Percentiles rank a stretch among this genome's conserved stretches.
Evolutionary conservation across 2,113 vertebrate species (phyloP).

Genomic region (Paradoxurus hermaphroditus): DNA sequence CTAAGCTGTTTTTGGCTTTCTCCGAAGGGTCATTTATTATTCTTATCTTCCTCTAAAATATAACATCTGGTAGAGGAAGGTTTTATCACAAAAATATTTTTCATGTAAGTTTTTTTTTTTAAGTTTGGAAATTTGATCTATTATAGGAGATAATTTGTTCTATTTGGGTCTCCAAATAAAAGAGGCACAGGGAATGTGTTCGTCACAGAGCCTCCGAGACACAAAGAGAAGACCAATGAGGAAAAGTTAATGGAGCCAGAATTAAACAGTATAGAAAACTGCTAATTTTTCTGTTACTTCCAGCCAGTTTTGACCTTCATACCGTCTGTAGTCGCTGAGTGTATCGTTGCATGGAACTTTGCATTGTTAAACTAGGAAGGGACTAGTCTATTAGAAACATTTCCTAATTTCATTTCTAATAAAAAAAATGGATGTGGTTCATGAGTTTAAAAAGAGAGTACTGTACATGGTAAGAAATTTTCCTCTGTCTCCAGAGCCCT

Average conservation of each 20-base stretch:
- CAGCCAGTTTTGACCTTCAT: neutral
- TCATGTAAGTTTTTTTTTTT: neutral
- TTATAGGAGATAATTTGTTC: neutral
- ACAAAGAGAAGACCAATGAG: neutral
- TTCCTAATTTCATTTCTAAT: neutral
- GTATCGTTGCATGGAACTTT: neutral
- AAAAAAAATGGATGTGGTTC: neutral
- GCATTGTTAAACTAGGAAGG: neutral
- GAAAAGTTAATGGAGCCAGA: neutral
- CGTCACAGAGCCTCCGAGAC: neutral
- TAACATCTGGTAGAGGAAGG: neutral
- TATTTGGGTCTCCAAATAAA: neutral
- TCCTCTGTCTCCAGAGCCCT: neutral
- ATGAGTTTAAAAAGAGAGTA: neutral
- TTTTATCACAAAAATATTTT: neutral
- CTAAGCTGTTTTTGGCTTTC: neutral
- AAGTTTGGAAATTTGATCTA: neutral
- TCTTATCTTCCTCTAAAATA: neutral
- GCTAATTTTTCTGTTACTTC: neutral
- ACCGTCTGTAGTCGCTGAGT: neutral
- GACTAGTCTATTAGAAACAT: neutral
- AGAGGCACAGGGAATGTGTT: neutral
- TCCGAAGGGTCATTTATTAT: neutral
- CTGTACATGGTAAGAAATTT: neutral
- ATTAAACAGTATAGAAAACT: neutral